Evolutionary conservation across 2,888 invertebrate genomes (phyloP).

Genomic region (Allolobophora icterica): DNA sequence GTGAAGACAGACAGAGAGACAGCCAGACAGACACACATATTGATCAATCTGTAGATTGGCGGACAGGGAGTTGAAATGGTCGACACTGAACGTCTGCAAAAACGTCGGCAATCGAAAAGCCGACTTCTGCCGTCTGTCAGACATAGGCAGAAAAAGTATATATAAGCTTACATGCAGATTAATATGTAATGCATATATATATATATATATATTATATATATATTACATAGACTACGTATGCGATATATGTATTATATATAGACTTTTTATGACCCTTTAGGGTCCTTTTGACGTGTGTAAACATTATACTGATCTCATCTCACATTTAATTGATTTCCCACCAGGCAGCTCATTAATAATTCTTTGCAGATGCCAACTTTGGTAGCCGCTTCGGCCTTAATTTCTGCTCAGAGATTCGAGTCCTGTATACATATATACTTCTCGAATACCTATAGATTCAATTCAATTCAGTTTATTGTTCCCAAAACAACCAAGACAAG

Average conservation of each 20-base stretch:
- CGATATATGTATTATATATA: neutral
- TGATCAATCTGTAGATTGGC: neutral
- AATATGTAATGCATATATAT: no score
- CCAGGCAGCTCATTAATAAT: neutral
- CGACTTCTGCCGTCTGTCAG: neutral
- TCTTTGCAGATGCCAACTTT: neutral
- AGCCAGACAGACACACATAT: neutral
- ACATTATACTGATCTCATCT: neutral
- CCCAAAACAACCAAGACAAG: no score
- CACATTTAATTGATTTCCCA: neutral
- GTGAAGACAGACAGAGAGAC: neutral
- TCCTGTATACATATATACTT: no score
- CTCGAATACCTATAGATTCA: no score
- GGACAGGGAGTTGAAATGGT: neutral
- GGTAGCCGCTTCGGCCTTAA: neutral
- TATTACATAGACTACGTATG: no score
- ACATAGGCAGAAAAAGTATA: neutral
- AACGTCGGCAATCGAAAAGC: neutral
- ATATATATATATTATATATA: no score
- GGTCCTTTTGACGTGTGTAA: neutral
- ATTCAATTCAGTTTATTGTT: no score
- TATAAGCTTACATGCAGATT: neutral
- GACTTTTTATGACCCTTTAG: neutral
- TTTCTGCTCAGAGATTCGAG: neutral
- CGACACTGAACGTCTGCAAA: neutral